Evolutionary conservation across 2,113 vertebrate species (phyloP), one percentile per base, ranked within the genome.

Genomic region (Eulacestoma nigropectus): DNA sequence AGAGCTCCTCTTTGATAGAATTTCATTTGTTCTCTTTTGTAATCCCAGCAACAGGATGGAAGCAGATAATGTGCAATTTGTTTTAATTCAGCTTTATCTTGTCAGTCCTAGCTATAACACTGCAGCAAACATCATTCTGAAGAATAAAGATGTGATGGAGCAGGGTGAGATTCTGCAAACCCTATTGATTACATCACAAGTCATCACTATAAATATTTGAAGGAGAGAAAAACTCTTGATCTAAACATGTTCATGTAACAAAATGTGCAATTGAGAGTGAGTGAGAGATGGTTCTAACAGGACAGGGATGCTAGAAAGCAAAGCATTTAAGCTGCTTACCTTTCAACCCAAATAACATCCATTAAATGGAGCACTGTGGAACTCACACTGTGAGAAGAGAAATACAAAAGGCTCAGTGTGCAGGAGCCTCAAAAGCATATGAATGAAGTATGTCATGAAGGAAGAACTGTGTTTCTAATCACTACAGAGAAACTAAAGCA

Each of bases 71-170:
- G 55, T 90, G 75, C 49, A 87, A 79, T 87, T 93, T 96, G 90
- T 93, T 95, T 94, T 94, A 94, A 87, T 75, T 94, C 55, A 53
- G 78, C 49, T 95, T 92, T 90, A 88, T 90, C 88, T 94, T 86
- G 79, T 93, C 90, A 94, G 67, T 57, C 75, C 55, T 46, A 53
- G 88, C 85, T 83, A 39, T 85, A 77, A 85, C 49, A 88, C 15
- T 69, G 79, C 70, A 82, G 55, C 75, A 94, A 93, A 80, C 27
- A 87, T 19, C 77, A 77, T 50, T 68, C 73, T 62, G 92, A 91
- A 87, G 83, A 94, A 83, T 64, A 92, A 79, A 93, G 67, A 85
- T 55, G 75, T 3, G 20, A 53, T 41, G 62, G 67, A 69, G n/a
- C 53, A 85, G 68, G 68, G 46, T 87, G 63, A 93, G 76, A 85